Percentiles rank a stretch among this genome's conserved stretches.
Conservation (phyloP, 2,797 vertebrate genomes). For the Neostethus bicornis region DNA sequence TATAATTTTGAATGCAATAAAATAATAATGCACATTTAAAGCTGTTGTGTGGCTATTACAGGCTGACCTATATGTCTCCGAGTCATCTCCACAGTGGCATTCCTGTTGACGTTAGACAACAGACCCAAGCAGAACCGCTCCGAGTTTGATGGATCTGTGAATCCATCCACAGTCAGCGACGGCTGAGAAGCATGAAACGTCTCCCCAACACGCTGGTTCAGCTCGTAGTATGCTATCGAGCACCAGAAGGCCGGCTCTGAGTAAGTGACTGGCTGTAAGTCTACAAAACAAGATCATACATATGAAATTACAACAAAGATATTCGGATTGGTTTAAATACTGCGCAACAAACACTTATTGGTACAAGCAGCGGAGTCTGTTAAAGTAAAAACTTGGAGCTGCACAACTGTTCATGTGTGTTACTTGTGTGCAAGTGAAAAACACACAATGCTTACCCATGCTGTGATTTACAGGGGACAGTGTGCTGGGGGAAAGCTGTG, state of each 20-base stretch:
- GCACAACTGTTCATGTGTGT: not conserved
- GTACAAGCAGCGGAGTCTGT: too few relatives aligned
- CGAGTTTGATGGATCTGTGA: slow-evolving; percentile 98
- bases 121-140: slow-evolving; percentile 96
- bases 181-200: slow-evolving; percentile 99
- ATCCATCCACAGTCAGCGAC: slow-evolving; percentile 95
- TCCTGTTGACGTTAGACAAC: slow-evolving; percentile 97
- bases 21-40: too few relatives aligned
- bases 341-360: not conserved
- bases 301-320: not conserved
- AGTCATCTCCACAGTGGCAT: slow-evolving; percentile 98
- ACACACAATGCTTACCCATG: slow-evolving; percentile 83
- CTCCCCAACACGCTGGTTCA: slow-evolving; percentile 97
- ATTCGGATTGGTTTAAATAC: not conserved
- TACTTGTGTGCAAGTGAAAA: not conserved
- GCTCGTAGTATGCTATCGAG: slow-evolving; percentile 98
- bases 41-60: too few relatives aligned
- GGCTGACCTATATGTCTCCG: slow-evolving; percentile 98
- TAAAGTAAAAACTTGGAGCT: not conserved
- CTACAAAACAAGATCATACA: slow-evolving; percentile 61
- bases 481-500: slow-evolving; percentile 95
- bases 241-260: slow-evolving; percentile 99
- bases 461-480: slow-evolving; percentile 98
- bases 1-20: too few relatives aligned
- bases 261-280: slow-evolving; percentile 97